These are phyloP conservation scores for Tiphia femorata DNA, from an alignment of 2,888 invertebrate genomes.

Conservation along the genomic window DNA sequence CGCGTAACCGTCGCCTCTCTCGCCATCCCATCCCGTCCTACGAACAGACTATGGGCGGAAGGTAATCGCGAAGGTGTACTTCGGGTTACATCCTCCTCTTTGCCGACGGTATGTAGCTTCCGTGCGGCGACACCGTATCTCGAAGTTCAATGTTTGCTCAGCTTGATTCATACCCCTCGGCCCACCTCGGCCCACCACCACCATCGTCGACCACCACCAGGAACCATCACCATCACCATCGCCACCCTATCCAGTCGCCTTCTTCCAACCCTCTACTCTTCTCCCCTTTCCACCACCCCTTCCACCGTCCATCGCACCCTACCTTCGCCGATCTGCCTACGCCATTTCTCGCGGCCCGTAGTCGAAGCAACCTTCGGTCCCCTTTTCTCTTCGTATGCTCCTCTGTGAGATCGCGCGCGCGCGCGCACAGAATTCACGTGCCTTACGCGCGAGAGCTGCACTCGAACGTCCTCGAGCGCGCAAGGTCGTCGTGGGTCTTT, in stretches of 20 bases:
- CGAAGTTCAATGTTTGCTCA: constrained; percentile 68
- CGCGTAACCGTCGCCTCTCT: no score
- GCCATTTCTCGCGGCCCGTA: background rate
- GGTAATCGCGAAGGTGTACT: constrained; percentile 51
- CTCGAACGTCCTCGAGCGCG: constrained; percentile 11
- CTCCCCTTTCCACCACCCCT: constrained; percentile 10
- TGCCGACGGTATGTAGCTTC: constrained; percentile 46
- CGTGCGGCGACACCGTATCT: constrained; percentile 63
- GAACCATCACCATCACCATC: constrained; percentile 46
- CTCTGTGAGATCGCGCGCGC: background rate
- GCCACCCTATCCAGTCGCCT: constrained; percentile 16
- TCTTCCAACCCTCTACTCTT: constrained; percentile 24
- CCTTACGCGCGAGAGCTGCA: constrained; percentile 3
- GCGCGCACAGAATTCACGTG: background rate
- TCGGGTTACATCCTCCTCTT: constrained; percentile 41
- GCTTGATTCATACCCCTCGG: constrained; percentile 67
- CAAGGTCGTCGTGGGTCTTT: constrained; percentile 19
- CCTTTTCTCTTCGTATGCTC: background rate
- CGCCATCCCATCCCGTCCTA: no score
- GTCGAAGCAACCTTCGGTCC: background rate
- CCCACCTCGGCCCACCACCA: constrained; percentile 31
- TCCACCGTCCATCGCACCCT: constrained; percentile 25
- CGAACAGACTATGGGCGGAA: background rate
- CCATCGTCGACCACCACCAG: no score
- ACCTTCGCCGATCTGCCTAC: constrained; percentile 15